phyloP scores from a whole-genome alignment of 2,888 invertebrate genomes.

The Smittia sp. region DNA sequence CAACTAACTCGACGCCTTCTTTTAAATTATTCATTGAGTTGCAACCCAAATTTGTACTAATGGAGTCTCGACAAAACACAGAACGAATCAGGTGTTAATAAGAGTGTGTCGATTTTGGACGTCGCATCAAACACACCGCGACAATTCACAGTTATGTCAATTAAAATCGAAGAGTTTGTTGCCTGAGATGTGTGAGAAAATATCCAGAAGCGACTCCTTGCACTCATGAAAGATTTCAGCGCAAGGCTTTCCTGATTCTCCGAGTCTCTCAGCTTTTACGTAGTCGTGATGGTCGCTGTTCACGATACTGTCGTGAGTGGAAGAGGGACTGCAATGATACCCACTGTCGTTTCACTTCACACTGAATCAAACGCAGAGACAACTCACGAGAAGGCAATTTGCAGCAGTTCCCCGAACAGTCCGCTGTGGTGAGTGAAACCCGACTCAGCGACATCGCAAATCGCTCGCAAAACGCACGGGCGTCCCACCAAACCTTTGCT shows the following conservation, averaged over 20 bases:
- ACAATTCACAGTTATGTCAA: background rate
- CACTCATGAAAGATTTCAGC: conserved; percentile 17
- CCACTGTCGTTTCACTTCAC: no score
- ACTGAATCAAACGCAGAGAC: no score
- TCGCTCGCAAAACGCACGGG: conserved; percentile 16
- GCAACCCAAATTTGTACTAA: no score
- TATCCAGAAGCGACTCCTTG: conserved; percentile 11
- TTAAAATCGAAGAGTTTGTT: background rate
- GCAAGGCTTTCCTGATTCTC: background rate
- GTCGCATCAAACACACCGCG: no score
- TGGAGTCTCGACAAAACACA: no score
- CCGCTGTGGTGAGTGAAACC: conserved; percentile 17
- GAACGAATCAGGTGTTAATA: no score
- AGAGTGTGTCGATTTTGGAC: no score
- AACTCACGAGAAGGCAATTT: conserved; percentile 11
- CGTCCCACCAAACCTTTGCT: conserved; percentile 17
- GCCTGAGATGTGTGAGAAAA: background rate
- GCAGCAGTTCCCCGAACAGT: conserved; percentile 18
- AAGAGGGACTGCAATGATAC: background rate
- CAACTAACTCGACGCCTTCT: no score
- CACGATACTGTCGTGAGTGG: background rate
- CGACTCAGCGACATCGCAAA: conserved; percentile 24
- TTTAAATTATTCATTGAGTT: no score
- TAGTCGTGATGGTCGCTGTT: conserved; percentile 14
- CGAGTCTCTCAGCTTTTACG: conserved; percentile 21